Percentiles rank a stretch among this genome's conserved stretches.
These are phyloP conservation scores for Ashinkailepas kermadecensis DNA, from an alignment of 2,888 invertebrate genomes.

Conservation along the genomic window DNA sequence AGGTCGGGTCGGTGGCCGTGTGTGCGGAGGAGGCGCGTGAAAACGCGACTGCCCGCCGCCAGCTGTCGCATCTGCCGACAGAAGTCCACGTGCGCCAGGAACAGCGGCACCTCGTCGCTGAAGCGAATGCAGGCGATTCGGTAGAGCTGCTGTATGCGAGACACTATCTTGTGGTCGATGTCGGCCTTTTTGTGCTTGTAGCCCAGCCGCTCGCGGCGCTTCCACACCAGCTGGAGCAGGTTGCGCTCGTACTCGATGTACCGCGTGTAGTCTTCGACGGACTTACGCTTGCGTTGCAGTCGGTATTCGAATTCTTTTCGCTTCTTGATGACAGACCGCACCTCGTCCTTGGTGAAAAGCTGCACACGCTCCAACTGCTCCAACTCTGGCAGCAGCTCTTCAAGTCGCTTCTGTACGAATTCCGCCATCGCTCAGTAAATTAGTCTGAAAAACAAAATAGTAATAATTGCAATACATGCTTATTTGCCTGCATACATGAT, in stretches of 20 bases:
- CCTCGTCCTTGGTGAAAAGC: conserved; percentile 42
- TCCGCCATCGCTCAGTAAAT: conserved; percentile 42
- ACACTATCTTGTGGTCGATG: conserved; percentile 37
- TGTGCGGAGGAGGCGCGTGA: conserved; percentile 50
- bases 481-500: too few relatives aligned
- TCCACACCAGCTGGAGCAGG: conserved; percentile 41
- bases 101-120: conserved; percentile 42
- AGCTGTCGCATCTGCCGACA: conserved; percentile 37
- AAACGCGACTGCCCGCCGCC: conserved; percentile 36
- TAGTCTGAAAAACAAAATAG: neutral
- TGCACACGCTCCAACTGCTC: conserved; percentile 44
- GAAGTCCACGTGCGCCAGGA: conserved; percentile 44
- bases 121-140: conserved; percentile 37
- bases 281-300: conserved; percentile 40
- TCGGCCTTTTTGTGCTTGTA: conserved; percentile 26
- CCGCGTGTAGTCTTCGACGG: conserved; percentile 41
- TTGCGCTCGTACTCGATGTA: conserved; percentile 43
- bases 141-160: conserved; percentile 42
- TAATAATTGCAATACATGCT: too few relatives aligned
- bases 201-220: conserved; percentile 37
- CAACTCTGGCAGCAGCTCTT: conserved; percentile 44
- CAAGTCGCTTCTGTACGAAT: conserved; percentile 43
- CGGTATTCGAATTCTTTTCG: conserved; percentile 43
- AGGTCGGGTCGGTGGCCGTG: conserved; percentile 64
- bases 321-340: conserved; percentile 39